phyloP scores from a whole-genome alignment of 2,888 invertebrate genomes.

The Dendrolimus houi region DNA sequence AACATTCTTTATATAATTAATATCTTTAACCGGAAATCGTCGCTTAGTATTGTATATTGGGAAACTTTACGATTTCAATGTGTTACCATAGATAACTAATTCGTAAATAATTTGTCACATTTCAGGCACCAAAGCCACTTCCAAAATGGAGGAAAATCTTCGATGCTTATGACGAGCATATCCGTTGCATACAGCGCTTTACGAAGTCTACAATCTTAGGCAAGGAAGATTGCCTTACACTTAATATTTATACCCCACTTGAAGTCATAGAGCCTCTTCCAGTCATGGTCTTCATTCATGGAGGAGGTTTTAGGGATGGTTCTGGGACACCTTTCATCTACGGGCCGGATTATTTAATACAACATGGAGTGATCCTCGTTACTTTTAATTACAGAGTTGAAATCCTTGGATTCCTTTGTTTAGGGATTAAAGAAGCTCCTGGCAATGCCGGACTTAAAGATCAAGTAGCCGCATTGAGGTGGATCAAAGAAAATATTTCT shows the following conservation, averaged over 20 bases:
- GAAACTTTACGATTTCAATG: neutral
- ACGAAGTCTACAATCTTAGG: conserved; percentile 24
- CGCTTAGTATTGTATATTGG: neutral
- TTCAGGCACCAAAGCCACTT: conserved; percentile 51
- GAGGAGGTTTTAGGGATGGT: conserved; percentile 53
- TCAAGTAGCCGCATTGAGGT: conserved; percentile 49
- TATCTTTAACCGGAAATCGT: neutral
- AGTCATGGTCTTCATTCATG: conserved; percentile 61
- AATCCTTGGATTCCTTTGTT: conserved; percentile 49
- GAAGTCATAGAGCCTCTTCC: conserved; percentile 28
- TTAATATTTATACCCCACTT: conserved; percentile 50
- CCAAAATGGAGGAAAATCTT: conserved; percentile 45
- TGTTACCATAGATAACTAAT: conserved; percentile 1
- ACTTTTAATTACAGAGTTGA: conserved; percentile 56
- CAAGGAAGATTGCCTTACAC: conserved; percentile 38
- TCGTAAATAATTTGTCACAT: conserved; percentile 8
- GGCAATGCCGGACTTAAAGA: conserved; percentile 59
- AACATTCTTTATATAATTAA: neutral
- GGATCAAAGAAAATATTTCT: conserved; percentile 45
- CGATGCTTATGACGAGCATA: conserved; percentile 46
- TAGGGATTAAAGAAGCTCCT: conserved; percentile 51
- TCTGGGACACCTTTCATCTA: conserved; percentile 37
- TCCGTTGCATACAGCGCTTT: conserved; percentile 39
- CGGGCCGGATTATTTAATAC: conserved; percentile 47
- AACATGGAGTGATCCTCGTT: conserved; percentile 49